Base-by-base conservation (phyloP, 2,888 invertebrate species). In the Drosophila crucigera region DNA sequence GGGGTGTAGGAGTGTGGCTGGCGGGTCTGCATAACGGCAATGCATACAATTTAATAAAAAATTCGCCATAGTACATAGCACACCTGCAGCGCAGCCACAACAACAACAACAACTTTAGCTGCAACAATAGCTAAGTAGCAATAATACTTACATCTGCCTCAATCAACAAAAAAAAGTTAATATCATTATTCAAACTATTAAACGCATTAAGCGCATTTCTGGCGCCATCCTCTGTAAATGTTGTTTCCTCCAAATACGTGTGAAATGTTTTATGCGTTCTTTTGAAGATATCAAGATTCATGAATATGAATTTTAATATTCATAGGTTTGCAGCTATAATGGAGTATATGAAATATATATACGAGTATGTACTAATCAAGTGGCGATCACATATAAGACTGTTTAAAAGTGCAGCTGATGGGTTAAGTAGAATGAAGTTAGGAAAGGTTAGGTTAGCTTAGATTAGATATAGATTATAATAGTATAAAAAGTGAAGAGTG, bases 41-140 rank as follows among this genome's bases (percentile, higher is more conserved):
- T 65, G 72, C 70, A 83, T 83, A 85, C 84, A 89, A 83, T 89
- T 73, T 77, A 86, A 89, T 84, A 89, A 84, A 80, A 84, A 82
- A 82, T 82, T 89, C 70, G 72, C 84, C 77, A 84, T 78, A 76
- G 70, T 77, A 63, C 84, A 87, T 73, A 73, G 70, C 76, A 66
- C 89, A 87, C 90, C 89, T 87, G 87, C 90, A 83, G 72, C 69
- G 77, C 80, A 78, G 73, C 67, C 54, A 73, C 37, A 30, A 30
- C 30, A 5, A 30, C 28, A 70, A 68, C 64, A 76, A 56, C 49
- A 60, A 52, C 54, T 43, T 35, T 22, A 39, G 22, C 49, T 37
- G 65, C 53, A 60, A 47, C 47, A 19, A 39, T 39, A 39, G 35
- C 35, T 3, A 37, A 43, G 69, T 63, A 75, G 60, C 39, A 78